These are phyloP conservation scores for Tinamus major DNA, from an alignment of 2,797 vertebrate genomes.

Conservation along the genomic window DNA sequence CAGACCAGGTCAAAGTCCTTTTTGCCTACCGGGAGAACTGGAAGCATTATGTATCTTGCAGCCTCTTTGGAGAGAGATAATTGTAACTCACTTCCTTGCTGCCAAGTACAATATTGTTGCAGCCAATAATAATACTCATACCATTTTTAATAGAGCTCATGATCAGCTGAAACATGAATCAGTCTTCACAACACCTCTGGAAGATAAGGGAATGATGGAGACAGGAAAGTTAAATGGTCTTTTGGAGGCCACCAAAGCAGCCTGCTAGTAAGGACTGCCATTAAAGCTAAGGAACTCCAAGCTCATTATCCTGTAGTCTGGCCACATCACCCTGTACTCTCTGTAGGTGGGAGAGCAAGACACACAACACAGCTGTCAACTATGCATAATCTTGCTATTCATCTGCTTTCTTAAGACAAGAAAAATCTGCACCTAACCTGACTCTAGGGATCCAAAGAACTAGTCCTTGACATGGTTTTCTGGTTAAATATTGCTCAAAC, in stretches of 20 bases:
- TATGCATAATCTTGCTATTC: neutral
- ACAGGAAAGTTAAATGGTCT: neutral
- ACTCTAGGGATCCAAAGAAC: neutral
- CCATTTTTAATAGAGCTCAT: neutral
- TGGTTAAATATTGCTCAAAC: neutral
- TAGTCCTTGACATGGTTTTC: neutral
- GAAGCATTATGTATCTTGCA: neutral
- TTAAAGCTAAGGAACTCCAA: neutral
- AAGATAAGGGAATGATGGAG: neutral
- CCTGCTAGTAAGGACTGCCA: neutral
- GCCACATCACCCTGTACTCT: neutral
- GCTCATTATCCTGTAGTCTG: fast-evolving
- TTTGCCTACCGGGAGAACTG: neutral
- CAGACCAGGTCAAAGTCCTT: neutral
- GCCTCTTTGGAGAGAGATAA: neutral
- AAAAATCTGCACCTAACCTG: neutral
- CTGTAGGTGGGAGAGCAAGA: neutral
- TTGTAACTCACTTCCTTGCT: neutral
- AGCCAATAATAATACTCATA: neutral
- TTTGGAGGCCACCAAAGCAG: neutral
- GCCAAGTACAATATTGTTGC: slow-evolving; percentile 7
- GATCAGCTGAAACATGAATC: neutral
- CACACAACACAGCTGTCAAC: fast-evolving
- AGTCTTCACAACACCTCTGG: neutral
- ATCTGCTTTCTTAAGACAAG: neutral